A percentile compares a stretch with the other conserved stretches of the same genome.
phyloP scores from a whole-genome alignment of 2,888 invertebrate genomes.

The Ceriagrion tenellum region DNA sequence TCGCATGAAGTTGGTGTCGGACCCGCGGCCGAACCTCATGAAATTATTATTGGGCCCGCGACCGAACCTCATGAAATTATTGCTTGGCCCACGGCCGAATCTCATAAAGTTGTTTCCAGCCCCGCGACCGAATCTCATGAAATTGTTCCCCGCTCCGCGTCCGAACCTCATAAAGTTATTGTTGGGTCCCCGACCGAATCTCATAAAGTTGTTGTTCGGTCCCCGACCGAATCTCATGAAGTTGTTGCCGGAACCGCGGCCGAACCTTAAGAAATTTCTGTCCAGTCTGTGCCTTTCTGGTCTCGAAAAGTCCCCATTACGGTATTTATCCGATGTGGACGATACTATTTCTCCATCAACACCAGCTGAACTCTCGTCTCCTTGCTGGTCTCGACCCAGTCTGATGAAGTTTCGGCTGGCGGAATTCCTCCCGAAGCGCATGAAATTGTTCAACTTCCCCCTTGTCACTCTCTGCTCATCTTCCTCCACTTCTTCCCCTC shows the following conservation, averaged over 20 bases:
- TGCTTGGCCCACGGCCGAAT: constrained; percentile 71
- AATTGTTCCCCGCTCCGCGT: constrained; percentile 71
- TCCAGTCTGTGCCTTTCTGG: constrained; percentile 72
- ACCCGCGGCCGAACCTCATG: constrained; percentile 75
- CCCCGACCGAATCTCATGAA: constrained; percentile 75
- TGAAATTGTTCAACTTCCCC: constrained; percentile 75
- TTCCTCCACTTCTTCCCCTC: constrained; percentile 75
- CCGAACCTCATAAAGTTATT: constrained; percentile 76
- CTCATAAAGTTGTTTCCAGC: constrained; percentile 76
- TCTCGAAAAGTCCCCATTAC: constrained; percentile 48
- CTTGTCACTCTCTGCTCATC: constrained; percentile 72
- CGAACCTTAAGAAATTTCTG: constrained; percentile 75
- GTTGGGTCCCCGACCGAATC: constrained; percentile 63
- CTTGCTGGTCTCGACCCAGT: constrained; percentile 68
- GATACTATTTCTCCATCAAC: not conserved
- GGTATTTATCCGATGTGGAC: not conserved
- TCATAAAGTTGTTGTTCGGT: constrained; percentile 69
- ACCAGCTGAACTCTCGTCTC: not conserved
- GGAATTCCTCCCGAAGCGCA: constrained; percentile 75
- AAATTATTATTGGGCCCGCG: not conserved
- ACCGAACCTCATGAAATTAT: not conserved
- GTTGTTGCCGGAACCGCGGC: constrained; percentile 74
- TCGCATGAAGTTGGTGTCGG: constrained; percentile 68
- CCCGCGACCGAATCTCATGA: constrained; percentile 73
- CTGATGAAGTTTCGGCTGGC: constrained; percentile 70